Percentiles rank a stretch among this genome's conserved stretches.
phyloP scores from a whole-genome alignment of 2,888 invertebrate species.

The Ceramica pisi region DNA sequence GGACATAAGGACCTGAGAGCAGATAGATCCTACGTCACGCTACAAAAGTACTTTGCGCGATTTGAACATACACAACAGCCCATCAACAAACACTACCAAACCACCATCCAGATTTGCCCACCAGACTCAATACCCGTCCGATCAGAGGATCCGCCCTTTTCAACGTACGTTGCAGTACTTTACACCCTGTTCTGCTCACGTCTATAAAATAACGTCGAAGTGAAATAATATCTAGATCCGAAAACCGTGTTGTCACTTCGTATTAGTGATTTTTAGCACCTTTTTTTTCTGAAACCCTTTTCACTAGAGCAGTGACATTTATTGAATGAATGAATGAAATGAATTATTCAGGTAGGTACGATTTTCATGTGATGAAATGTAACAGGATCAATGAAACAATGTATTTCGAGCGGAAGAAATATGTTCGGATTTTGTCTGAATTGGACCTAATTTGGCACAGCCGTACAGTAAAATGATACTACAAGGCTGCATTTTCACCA shows the following conservation, averaged over 20 bases:
- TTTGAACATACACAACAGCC: no score
- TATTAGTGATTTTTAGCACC: slow-evolving; percentile 39
- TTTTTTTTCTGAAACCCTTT: slow-evolving; percentile 56
- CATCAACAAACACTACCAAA: no score
- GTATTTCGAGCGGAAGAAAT: neutral
- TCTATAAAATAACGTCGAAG: neutral
- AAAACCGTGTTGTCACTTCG: slow-evolving; percentile 21
- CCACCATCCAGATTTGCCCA: no score
- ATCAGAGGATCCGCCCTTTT: no score
- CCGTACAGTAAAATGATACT: no score
- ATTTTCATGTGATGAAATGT: slow-evolving; percentile 18
- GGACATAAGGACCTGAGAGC: no score
- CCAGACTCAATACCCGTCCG: no score
- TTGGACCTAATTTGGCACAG: no score
- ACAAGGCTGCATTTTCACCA: no score
- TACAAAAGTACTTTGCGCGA: no score
- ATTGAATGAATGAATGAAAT: slow-evolving; percentile 64
- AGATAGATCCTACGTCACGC: no score
- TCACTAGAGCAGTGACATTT: slow-evolving; percentile 62
- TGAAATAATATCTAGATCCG: slow-evolving; percentile 15
- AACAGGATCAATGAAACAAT: neutral
- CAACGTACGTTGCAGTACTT: no score
- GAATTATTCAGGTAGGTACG: slow-evolving; percentile 54
- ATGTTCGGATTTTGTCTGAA: neutral
- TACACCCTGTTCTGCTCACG: neutral